Percentiles rank a stretch among this genome's conserved stretches.
These are phyloP conservation scores for Drosophila erecta DNA, from an alignment of 1,140 invertebrate species.

Conservation along the genomic window DNA sequence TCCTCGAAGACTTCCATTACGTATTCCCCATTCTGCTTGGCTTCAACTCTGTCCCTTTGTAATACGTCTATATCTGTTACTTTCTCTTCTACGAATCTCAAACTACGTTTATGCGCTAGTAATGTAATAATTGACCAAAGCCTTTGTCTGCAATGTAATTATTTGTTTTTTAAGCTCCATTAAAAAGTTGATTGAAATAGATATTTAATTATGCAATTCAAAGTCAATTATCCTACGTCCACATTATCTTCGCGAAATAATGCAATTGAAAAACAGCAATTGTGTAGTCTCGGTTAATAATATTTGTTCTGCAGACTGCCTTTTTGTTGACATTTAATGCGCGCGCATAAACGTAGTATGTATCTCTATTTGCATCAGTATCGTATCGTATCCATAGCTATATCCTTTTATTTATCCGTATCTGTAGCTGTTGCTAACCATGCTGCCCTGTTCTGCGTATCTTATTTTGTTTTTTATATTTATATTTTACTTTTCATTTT, in stretches of 20 bases:
- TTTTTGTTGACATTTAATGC: not conserved
- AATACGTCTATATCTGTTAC: slow-evolving; percentile 28
- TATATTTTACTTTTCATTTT: slow-evolving; percentile 55
- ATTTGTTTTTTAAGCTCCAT: not conserved
- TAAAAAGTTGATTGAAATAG: not conserved
- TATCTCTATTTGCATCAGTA: slow-evolving; percentile 18
- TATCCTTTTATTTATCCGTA: slow-evolving; percentile 34
- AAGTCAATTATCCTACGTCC: not conserved
- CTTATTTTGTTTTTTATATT: slow-evolving; percentile 57
- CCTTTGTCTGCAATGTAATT: not conserved
- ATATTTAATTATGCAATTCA: not conserved
- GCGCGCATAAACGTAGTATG: slow-evolving; percentile 17
- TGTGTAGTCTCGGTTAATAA: not conserved
- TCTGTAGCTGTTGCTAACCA: slow-evolving; percentile 45
- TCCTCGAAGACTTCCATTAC: slow-evolving; percentile 9
- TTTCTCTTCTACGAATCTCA: slow-evolving; percentile 21
- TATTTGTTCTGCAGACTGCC: not conserved
- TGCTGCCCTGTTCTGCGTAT: slow-evolving; percentile 35
- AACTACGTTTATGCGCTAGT: slow-evolving; percentile 6
- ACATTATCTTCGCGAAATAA: not conserved
- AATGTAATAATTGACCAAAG: too few species aligned
- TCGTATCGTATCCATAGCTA: slow-evolving; percentile 15
- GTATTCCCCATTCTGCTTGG: slow-evolving; percentile 64
- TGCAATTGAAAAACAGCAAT: not conserved
- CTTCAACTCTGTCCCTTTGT: slow-evolving; percentile 58